Percentiles rank a stretch among this genome's conserved stretches.
These are phyloP conservation scores for Mythimna loreyi DNA, from an alignment of 2,888 invertebrate genomes.

Conservation along the genomic window DNA sequence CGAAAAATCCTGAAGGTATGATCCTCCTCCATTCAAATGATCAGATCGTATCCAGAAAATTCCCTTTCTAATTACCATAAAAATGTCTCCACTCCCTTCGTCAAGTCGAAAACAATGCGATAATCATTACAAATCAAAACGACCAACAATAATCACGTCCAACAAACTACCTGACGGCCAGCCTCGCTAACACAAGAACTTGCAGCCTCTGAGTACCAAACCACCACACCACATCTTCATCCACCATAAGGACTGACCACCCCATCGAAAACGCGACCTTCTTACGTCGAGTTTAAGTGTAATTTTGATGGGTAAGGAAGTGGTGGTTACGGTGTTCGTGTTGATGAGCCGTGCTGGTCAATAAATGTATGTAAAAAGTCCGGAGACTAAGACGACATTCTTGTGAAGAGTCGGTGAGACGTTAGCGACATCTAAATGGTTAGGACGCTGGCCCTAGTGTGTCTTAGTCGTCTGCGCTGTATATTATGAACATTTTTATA, in stretches of 20 bases:
- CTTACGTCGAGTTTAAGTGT: background rate
- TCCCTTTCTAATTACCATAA: conserved; percentile 38
- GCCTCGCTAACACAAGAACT: conserved; percentile 65
- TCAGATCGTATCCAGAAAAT: background rate
- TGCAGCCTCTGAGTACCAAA: conserved; percentile 63
- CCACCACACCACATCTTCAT: conserved; percentile 14
- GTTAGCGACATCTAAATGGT: conserved; percentile 79
- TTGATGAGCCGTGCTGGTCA: conserved; percentile 72
- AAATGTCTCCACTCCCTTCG: conserved; percentile 41
- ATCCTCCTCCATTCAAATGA: background rate
- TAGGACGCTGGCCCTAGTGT: conserved; percentile 68
- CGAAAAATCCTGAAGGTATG: background rate
- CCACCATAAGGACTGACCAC: conserved; percentile 14
- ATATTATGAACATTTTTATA: conserved; percentile 54
- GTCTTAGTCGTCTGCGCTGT: conserved; percentile 39
- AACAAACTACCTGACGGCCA: conserved; percentile 62
- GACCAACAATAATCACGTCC: conserved; percentile 61
- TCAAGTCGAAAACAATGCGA: conserved; percentile 55
- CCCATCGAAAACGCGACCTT: conserved; percentile 45
- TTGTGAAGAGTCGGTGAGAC: conserved; percentile 73
- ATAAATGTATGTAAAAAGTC: conserved; percentile 85
- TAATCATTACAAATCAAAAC: conserved; percentile 68
- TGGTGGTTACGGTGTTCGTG: conserved; percentile 51
- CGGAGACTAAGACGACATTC: conserved; percentile 85
- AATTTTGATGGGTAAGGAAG: background rate